Conservation (phyloP, 2,888 invertebrate genomes). For the Volucella inflata region DNA sequence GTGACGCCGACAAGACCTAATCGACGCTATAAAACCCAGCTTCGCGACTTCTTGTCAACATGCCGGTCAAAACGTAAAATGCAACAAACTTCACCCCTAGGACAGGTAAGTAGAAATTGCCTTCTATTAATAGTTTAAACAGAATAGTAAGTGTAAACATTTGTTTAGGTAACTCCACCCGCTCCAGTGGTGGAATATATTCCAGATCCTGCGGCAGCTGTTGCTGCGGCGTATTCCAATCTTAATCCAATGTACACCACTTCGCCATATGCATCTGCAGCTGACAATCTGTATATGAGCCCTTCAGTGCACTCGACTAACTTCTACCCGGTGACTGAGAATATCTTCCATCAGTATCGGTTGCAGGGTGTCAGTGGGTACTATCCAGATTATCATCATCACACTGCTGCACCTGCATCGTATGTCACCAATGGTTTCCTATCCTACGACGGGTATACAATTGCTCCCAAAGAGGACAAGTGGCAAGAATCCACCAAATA, state of each 20-base stretch:
- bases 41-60: slow-evolving; percentile 95
- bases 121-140: accelerated
- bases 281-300: slow-evolving; percentile 84
- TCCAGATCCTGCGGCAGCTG: slow-evolving; percentile 85
- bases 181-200: slow-evolving; percentile 84
- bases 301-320: slow-evolving; percentile 86
- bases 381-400: slow-evolving; percentile 90
- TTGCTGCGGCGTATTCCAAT: slow-evolving; percentile 92
- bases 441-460: slow-evolving; percentile 85
- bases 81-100: slow-evolving; percentile 83
- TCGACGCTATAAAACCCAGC: slow-evolving; percentile 95
- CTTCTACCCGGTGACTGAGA: slow-evolving; percentile 92
- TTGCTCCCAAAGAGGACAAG: slow-evolving; percentile 84
- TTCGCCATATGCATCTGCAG: slow-evolving; percentile 90
- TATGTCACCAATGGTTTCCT: slow-evolving; percentile 93
- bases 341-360: slow-evolving; percentile 95
- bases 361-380: slow-evolving; percentile 90
- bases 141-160: not conserved
- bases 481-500: slow-evolving; percentile 84
- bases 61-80: slow-evolving; percentile 92
- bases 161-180: slow-evolving; percentile 79
- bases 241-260: slow-evolving; percentile 90
- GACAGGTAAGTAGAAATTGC: slow-evolving; percentile 83
- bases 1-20: slow-evolving; percentile 92
- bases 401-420: slow-evolving; percentile 85